Conservation (phyloP, 1,140 invertebrate species). For the Araneus ventricosus region DNA sequence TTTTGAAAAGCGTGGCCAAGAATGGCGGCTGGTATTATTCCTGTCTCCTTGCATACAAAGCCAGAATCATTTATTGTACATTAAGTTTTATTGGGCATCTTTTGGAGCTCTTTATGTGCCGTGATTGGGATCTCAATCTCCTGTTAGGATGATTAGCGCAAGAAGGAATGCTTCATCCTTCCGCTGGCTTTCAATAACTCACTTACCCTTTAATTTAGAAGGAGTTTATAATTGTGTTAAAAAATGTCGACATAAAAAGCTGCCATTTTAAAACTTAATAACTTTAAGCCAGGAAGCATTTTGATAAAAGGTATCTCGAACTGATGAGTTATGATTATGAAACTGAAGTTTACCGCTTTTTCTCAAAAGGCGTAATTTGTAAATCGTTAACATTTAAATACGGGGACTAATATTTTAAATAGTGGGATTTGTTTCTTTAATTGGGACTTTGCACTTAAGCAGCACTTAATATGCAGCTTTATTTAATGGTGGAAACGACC, state of each 20-base stretch:
- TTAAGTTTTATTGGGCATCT: slow-evolving; percentile 48
- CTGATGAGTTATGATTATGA: slow-evolving; percentile 9
- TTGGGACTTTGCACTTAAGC: not conserved
- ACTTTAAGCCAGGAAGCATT: not conserved
- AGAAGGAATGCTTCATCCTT: not conserved
- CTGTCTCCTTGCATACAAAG: not conserved
- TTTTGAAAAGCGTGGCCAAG: not conserved
- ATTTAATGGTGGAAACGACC: no score
- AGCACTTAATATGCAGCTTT: no score
- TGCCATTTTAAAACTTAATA: not conserved
- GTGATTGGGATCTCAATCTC: slow-evolving; percentile 43
- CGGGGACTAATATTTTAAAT: not conserved
- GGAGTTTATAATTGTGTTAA: not conserved
- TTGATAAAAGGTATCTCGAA: not conserved
- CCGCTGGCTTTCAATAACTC: slow-evolving; percentile 3
- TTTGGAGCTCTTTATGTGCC: slow-evolving; percentile 42
- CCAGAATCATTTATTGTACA: slow-evolving; percentile 33
- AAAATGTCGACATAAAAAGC: not conserved
- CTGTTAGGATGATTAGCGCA: slow-evolving; percentile 17
- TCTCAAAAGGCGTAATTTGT: not conserved
- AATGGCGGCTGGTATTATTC: not conserved
- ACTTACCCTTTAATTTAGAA: not conserved
- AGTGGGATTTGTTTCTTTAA: no score
- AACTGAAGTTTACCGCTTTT: not conserved
- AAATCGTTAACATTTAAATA: not conserved